phyloP scores from a whole-genome alignment of 2,797 vertebrate species.

The Crenichthys baileyi region DNA sequence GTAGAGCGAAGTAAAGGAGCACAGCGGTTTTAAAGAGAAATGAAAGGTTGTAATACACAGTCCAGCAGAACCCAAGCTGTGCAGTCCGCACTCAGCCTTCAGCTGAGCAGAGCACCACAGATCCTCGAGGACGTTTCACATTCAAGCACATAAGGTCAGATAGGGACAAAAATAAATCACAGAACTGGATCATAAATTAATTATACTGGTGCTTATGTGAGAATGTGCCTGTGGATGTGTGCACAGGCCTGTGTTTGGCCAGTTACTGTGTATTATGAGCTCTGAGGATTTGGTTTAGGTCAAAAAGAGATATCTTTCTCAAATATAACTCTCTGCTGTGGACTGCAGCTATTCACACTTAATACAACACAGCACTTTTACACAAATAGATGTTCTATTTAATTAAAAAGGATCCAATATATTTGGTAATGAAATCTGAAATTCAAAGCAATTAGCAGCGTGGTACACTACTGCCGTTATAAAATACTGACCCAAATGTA shows the following conservation, averaged over 20 bases:
- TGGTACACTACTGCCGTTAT: too few relatives aligned
- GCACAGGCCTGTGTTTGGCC: constrained; percentile 7
- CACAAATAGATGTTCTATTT: too few relatives aligned
- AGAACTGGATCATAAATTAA: constrained; percentile 58
- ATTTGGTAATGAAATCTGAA: background rate
- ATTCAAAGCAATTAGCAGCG: background rate
- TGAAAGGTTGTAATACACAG: constrained; percentile 54
- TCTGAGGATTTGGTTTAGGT: constrained; percentile 20
- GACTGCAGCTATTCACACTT: background rate
- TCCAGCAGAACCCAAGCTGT: constrained; percentile 46
- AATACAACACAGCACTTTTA: background rate
- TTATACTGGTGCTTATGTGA: constrained; percentile 45
- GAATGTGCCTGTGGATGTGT: constrained; percentile 8
- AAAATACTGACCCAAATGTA: constrained; percentile 1
- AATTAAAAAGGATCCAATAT: background rate
- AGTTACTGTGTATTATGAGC: constrained; percentile 2
- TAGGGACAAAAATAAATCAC: constrained; percentile 68
- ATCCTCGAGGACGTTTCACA: constrained; percentile 58
- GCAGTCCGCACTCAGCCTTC: constrained; percentile 7
- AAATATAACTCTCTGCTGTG: constrained; percentile 19
- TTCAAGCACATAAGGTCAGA: constrained; percentile 58
- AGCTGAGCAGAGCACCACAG: constrained; percentile 32
- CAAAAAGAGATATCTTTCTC: constrained; percentile 19
- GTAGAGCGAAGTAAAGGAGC: constrained; percentile 59
- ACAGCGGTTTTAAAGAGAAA: constrained; percentile 57